phyloP scores from a whole-genome alignment of 2,888 invertebrate genomes.

The Acleris holmiana region DNA sequence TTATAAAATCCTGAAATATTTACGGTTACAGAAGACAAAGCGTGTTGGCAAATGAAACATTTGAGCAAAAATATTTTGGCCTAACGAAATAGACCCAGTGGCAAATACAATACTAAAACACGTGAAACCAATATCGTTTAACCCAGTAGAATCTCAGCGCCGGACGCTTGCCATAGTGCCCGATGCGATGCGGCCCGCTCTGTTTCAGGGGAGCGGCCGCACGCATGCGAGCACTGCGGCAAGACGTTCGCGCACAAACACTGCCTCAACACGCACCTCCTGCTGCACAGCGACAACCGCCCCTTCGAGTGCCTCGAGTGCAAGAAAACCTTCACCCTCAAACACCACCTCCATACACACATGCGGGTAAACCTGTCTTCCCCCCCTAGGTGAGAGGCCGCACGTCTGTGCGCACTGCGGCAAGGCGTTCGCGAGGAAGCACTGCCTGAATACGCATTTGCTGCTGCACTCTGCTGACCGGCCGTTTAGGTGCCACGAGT shows the following conservation, averaged over 20 bases:
- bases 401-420: constrained; percentile 92
- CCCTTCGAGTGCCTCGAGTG: constrained; percentile 89
- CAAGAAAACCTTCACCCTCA: constrained; percentile 89
- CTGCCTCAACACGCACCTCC: constrained; percentile 88
- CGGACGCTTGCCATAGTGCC: constrained; percentile 37
- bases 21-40: too few species aligned
- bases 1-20: too few species aligned
- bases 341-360: constrained; percentile 89
- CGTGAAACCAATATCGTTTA: too few species aligned
- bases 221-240: constrained; percentile 87
- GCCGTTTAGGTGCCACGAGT: constrained; percentile 92
- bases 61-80: too few species aligned
- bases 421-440: constrained; percentile 92
- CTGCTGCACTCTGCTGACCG: constrained; percentile 91
- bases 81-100: too few species aligned
- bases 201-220: constrained; percentile 84
- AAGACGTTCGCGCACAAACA: constrained; percentile 89
- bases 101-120: too few species aligned
- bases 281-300: constrained; percentile 88
- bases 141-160: too few species aligned
- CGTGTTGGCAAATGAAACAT: too few species aligned
- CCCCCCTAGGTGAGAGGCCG: constrained; percentile 86
- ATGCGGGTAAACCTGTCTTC: constrained; percentile 71
- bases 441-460: constrained; percentile 92
- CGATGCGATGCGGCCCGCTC: constrained; percentile 11